Evolutionary conservation across 2,113 vertebrate genomes (phyloP), one percentile per base, ranked within the genome.

Genomic region (Ammodramus savannarum): DNA sequence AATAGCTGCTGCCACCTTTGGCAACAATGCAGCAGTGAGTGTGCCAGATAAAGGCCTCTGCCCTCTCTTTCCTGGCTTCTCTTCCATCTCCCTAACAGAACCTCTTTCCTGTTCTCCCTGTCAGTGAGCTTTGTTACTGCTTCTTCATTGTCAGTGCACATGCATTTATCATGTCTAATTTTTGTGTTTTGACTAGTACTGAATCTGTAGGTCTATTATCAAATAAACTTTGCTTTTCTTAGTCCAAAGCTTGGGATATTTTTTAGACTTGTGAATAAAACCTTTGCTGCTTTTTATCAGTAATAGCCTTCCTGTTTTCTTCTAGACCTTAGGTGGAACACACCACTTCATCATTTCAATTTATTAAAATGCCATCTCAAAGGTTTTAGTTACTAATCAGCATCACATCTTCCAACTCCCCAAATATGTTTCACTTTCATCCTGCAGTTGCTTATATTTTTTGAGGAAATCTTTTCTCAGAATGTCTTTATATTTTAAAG

Each of bases 1-100:
- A 92, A 89, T 51, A 95, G 80, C 92, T 72, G 80, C 92, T 72
- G 32, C 76, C 52, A 72, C 83, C 67, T 85, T 89, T 94, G 89
- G 67, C 82, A 74, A 27, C 31, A 66, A 11, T 13, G 41, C 43
- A 67, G 18, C 62, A 75, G 48, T 13, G 29, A 76, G 17, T 34
- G 66, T 88, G 80, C 80, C 84, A 94, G 63, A 62, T 49, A 83
- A 85, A 72, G 48, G 67, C 72, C 34, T 79, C 71, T 78, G 34
- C 57, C 52, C 31, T 66, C 41, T 61, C 48, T 72, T 75, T 75
- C 39, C 43, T 92, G 83, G 54, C 57, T 79, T 63, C 67, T 67
- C 65, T 83, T 79, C 57, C 29, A 9, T n/a, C 63, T 85, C 76
- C 62, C 51, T 36, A 23, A 54, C 9, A 62, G 67, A 71, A 79